Evolutionary conservation across 2,113 vertebrate species (phyloP), one percentile per base, ranked within the genome.

Genomic region (Delphinus delphis): DNA sequence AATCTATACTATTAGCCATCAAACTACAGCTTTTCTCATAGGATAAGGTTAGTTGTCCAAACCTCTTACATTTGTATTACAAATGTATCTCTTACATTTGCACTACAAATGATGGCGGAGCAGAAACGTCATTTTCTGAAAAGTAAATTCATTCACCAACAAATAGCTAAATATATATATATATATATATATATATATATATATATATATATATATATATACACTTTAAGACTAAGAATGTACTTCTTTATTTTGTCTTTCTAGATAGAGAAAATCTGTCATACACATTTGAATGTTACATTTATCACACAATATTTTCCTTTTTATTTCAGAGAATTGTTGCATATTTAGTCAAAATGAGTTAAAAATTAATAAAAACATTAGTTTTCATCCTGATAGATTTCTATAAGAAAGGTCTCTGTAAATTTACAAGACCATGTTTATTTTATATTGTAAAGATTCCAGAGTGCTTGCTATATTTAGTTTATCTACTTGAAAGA

Each of bases 371-470:
- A 58, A 68, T 80, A 91, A 68, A 86, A 93, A 0, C 1, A 65
- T 94, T 90, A 85, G 11, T 95, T 96, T 88, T 97, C 28, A 95
- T 5, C 12, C 6, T 94, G 67, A 94, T 83, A 26, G 8, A 60
- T 93, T 97, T 73, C 71, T 96, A 68, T 71, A 96, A 96, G 58
- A 93, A 96, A 88, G 18, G 8, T 91, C 6, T 86, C 21, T 87
- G 91, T 93, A 97, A 76, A 23, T 25, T 86, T 91, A 80, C 4
- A 91, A n/a, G 23, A 85, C 67, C 73, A 74, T 9, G 6, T 97
- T 97, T 84, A 82, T 71, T 92, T 97, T 81, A 85, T 81, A 85
- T 3, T 15, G 62, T 70, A 81, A 90, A 94, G 26, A 73, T 89
- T 82, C 91, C 8, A 68, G 71, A 83, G 26, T 88, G 18, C 55